These are phyloP conservation scores for Karalla daura DNA, from an alignment of 2,797 vertebrate genomes.

Conservation along the genomic window DNA sequence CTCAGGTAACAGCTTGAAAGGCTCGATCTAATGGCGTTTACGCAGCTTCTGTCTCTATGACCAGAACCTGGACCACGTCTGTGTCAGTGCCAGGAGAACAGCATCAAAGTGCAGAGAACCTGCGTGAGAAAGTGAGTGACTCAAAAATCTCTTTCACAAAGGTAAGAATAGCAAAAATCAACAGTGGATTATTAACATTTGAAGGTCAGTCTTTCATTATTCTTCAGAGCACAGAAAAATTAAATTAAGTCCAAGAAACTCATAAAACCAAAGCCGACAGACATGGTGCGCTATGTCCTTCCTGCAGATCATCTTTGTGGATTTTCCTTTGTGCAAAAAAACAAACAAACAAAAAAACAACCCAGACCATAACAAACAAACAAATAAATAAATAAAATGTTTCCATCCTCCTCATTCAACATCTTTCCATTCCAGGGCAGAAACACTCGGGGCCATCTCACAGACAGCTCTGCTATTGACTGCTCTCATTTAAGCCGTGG, in stretches of 20 bases:
- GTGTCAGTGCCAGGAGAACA: constrained; percentile 5
- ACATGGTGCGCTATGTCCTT: neutral
- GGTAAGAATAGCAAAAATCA: neutral
- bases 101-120: neutral
- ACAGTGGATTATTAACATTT: neutral
- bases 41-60: neutral
- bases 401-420: constrained; percentile 12
- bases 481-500: constrained; percentile 64
- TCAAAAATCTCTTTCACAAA: neutral
- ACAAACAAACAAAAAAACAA: neutral
- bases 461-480: constrained; percentile 63
- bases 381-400: neutral
- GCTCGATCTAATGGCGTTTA: too few species aligned
- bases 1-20: too few species aligned
- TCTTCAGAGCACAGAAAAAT: neutral
- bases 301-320: constrained; percentile 10
- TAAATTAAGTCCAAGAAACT: neutral
- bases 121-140: neutral
- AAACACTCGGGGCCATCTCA: constrained; percentile 41
- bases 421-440: constrained; percentile 40
- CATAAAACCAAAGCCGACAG: neutral
- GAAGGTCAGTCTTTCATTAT: neutral
- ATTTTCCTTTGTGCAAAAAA: constrained; percentile 8
- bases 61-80: neutral
- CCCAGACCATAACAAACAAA: too few species aligned